Evolutionary conservation across 2,797 vertebrate species (phyloP), one percentile per base, ranked within the genome.

Genomic region (Schizothorax lantsangensis): DNA sequence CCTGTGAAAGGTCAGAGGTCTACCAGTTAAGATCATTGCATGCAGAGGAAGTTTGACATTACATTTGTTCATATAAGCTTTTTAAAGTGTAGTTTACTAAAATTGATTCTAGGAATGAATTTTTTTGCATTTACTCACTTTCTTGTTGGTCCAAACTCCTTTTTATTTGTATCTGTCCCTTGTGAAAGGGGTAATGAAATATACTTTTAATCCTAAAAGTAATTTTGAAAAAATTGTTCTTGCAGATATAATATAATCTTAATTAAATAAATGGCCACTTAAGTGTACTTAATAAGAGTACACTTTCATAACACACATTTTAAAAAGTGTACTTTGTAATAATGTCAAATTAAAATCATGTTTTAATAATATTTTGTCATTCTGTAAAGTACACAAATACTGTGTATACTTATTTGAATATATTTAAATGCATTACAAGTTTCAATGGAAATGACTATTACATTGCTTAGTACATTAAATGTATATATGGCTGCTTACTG

Each of bases 1-100:
- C 96, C 87, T 97, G 97, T 87, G 97, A 95, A 90, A 95, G 95
- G 95, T 96, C 89, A 79, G 91, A 83, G 54, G 75, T 69, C 33
- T 81, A 23, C 10, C 43, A 49, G 21, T 36, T 33, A 15, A 68
- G 10, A 30, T 66, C 45, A 82, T 82, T 17, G 23, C 66, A 45
- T 14, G 23, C 17, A 72, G 36, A 43, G 8, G 6, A 10, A 15
- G 4, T 59, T 57, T 38, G 14, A 15, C 19, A 33, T 69, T 73
- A 43, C 71, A 30, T 14, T 40, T 59, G 4, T 43, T 49, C 15
- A 17, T 15, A n/a, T 8, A 71, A 3, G 14, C 3, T 85, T 62
- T 68, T 40, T 0, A 79, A 54, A 23, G 30, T n/a, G 19, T 21
- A 19, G 30, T 23, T 62, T 23, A 21, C 30, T 10, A 11, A 82